Evolutionary conservation across 2,888 invertebrate species (phyloP).

Genomic region (Phrixothrix hirtus): DNA sequence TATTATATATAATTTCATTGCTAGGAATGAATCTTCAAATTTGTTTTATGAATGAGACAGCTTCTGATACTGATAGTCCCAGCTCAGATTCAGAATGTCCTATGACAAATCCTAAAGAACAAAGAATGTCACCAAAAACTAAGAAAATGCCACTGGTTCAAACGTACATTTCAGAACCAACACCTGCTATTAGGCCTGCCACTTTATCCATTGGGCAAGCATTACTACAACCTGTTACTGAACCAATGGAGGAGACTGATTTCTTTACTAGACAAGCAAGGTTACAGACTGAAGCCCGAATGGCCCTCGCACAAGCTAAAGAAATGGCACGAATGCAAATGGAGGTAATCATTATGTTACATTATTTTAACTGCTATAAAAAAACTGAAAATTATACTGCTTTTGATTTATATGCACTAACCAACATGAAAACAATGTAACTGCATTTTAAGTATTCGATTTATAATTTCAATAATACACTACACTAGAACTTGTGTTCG

Average conservation of each 20-base stretch:
- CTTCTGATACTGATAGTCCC: constrained; percentile 81
- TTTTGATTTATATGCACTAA: no score
- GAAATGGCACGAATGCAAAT: constrained; percentile 91
- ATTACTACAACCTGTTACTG: constrained; percentile 53
- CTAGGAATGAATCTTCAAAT: constrained; percentile 91
- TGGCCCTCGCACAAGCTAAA: constrained; percentile 87
- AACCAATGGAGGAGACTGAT: constrained; percentile 68
- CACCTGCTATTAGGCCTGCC: constrained; percentile 46
- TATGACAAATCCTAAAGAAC: constrained; percentile 51
- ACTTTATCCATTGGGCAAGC: constrained; percentile 54
- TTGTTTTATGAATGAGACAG: constrained; percentile 93
- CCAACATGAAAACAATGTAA: no score
- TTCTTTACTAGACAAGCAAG: constrained; percentile 81
- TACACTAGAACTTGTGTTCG: no score
- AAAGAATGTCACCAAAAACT: constrained; percentile 42
- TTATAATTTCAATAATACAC: no score
- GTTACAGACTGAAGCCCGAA: constrained; percentile 83
- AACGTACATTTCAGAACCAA: constrained; percentile 15
- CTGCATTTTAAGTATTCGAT: no score
- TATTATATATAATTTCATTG: constrained; percentile 33
- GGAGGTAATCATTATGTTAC: constrained; percentile 63
- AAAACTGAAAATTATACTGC: no score
- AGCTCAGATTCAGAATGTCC: constrained; percentile 71
- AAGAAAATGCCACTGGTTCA: constrained; percentile 25
- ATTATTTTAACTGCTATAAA: no score